Evolutionary conservation across 2,888 invertebrate species (phyloP), one percentile per base, ranked within the genome.

Genomic region (Cyclophora albipunctata): DNA sequence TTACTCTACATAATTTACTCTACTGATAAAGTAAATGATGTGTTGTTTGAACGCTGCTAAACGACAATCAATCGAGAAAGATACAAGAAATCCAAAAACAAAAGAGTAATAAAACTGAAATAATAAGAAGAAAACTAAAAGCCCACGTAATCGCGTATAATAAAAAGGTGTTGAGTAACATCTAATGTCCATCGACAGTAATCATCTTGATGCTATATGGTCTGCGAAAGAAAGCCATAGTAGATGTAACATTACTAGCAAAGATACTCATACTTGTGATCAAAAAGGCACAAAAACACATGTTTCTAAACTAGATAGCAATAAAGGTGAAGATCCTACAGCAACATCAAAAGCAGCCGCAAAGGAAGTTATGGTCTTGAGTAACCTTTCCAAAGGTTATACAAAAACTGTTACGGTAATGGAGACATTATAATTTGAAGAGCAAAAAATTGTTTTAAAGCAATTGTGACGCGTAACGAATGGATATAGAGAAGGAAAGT

Each of bases 341-440:
- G 34, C 50, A 54, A 58, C 53, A 41, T 42, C 34, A 53, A 53
- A 57, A 47, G 49, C 47, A 50, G 59, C 53, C 46, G 60, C 57
- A 60, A 58, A 62, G 52, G 51, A 53, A 63, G 60, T 54, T 58
- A 66, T 63, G 66, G 56, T 57, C 60, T 40, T 58, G 57, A 51
- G 55, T 76, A 72, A 78, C 77, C 78, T 78, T 72, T 76, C 55
- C 49, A 71, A 67, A 77, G 78, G 77, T 77, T 73, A 73, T 63
- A 53, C 54, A 68, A 64, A 64, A 70, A 73, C 65, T 64, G 53
- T 63, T 59, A 62, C 58, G 60, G 63, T 63, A 63, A 64, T 63
- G 55, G 57, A 59, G 58, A 55, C 53, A 59, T 62, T 66, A 63
- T 59, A 60, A 63, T 67, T 66, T 59, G 62, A 50, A 59, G 50